Conservation (phyloP, 2,113 vertebrate genomes). For the Solea senegalensis region DNA sequence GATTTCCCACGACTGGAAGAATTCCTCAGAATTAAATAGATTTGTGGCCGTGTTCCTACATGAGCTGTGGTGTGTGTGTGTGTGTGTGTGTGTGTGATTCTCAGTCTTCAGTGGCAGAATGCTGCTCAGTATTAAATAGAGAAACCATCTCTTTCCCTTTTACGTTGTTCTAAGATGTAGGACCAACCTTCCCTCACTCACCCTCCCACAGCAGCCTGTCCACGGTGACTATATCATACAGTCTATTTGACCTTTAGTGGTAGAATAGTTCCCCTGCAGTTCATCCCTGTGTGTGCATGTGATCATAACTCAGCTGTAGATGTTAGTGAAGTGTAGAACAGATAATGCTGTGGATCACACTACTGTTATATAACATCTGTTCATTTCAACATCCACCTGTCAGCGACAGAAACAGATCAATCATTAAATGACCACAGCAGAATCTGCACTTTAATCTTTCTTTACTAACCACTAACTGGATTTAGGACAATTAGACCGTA, state of each 20-base stretch:
- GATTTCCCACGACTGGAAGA: too few species aligned
- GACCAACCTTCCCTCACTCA: conserved; percentile 66
- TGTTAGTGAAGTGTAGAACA: not conserved
- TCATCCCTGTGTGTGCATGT: conserved; percentile 1
- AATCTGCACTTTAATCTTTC: conserved; percentile 7
- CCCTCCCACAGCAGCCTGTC: conserved; percentile 68
- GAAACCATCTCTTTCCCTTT: conserved; percentile 59
- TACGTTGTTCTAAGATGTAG: conserved; percentile 67
- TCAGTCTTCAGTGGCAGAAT: conserved; percentile 2
- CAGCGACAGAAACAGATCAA: too few species aligned
- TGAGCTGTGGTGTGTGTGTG: too few species aligned
- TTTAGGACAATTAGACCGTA: not conserved
- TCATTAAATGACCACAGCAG: conserved; percentile 21
- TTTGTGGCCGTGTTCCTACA: too few species aligned
- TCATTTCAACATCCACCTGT: too few species aligned
- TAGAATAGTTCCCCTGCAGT: conserved; percentile 22
- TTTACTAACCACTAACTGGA: not conserved
- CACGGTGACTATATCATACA: conserved; percentile 76
- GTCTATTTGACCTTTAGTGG: conserved; percentile 19
- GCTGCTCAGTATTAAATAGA: conserved; percentile 43
- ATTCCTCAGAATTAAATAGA: too few species aligned
- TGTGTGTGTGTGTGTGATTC: not conserved
- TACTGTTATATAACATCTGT: too few species aligned
- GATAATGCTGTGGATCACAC: conserved; percentile 33
- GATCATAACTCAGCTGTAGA: not conserved